Conservation (phyloP, 2,797 vertebrate genomes). For the Apogon talboti region DNA sequence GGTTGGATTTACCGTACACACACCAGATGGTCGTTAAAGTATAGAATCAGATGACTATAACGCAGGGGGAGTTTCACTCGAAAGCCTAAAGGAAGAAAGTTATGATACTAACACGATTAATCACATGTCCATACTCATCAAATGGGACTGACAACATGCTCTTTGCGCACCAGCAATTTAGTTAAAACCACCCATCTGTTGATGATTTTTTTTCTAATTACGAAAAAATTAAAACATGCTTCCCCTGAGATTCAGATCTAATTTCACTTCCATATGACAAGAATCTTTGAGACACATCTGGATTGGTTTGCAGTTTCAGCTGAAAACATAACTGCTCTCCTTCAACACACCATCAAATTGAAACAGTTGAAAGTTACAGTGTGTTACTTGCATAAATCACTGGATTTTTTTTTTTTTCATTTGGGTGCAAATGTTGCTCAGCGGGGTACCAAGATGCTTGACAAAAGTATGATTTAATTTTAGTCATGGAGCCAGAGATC, state of each 20-base stretch:
- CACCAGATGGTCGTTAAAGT: slow-evolving; percentile 1
- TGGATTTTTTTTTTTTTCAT: too few species aligned
- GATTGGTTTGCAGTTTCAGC: slow-evolving; percentile 1
- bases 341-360: too few species aligned
- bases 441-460: neutral
- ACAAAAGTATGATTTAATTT: too few species aligned
- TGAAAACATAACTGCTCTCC: neutral
- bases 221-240: slow-evolving; percentile 4
- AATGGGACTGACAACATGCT: slow-evolving; percentile 8
- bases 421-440: slow-evolving; percentile 1
- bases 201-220: slow-evolving; percentile 10
- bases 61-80: neutral
- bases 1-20: neutral
- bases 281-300: slow-evolving; percentile 1
- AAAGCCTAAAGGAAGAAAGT: neutral
- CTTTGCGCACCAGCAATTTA: slow-evolving; percentile 17
- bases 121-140: slow-evolving; percentile 12
- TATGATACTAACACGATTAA: slow-evolving; percentile 12
- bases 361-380: neutral
- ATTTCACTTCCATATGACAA: slow-evolving; percentile 20
- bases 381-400: neutral
- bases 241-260: neutral
- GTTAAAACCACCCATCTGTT: slow-evolving; percentile 18
- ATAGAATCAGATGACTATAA: neutral
- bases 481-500: too few species aligned